Conservation (phyloP, 2,797 vertebrate species). For the Thunnus albacares region DNA sequence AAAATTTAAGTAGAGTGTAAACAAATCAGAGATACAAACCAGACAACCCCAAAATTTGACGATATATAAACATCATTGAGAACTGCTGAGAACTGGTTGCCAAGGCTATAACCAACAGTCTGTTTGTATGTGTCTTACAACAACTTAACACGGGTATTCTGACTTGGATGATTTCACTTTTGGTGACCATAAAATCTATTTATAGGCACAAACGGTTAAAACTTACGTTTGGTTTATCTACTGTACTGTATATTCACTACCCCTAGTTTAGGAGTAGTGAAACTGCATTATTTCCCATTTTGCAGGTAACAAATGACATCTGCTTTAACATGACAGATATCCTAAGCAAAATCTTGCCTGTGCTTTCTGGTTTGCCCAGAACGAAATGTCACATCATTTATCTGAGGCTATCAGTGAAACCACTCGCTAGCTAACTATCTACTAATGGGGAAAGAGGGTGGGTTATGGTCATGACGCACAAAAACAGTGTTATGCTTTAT, state of each 20-base stretch:
- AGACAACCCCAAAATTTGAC: not conserved
- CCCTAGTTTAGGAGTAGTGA: slow-evolving; percentile 30
- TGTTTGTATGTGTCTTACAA: not conserved
- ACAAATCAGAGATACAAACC: not conserved
- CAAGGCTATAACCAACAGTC: not conserved
- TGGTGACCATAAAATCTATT: not conserved
- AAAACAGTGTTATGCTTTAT: slow-evolving; percentile 14
- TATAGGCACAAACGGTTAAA: not conserved
- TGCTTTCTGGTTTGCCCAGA: not conserved
- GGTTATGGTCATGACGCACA: slow-evolving; percentile 40
- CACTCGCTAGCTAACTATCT: slow-evolving; percentile 18
- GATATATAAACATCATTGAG: slow-evolving; percentile 2
- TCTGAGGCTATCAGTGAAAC: slow-evolving; percentile 5
- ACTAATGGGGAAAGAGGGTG: slow-evolving; percentile 13
- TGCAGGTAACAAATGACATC: slow-evolving; percentile 46
- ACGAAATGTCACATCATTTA: slow-evolving; percentile 39
- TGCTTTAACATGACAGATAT: slow-evolving; percentile 16
- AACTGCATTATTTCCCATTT: slow-evolving; percentile 49
- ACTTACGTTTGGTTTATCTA: not conserved
- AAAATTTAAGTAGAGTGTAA: not conserved
- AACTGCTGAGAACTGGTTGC: not conserved
- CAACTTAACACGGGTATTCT: not conserved
- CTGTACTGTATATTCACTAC: not conserved
- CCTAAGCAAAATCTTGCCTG: not conserved
- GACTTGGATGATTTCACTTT: slow-evolving; percentile 1